Evolutionary conservation across 2,888 invertebrate genomes (phyloP), one percentile per base, ranked within the genome.

Genomic region (Tigriopus californicus): DNA sequence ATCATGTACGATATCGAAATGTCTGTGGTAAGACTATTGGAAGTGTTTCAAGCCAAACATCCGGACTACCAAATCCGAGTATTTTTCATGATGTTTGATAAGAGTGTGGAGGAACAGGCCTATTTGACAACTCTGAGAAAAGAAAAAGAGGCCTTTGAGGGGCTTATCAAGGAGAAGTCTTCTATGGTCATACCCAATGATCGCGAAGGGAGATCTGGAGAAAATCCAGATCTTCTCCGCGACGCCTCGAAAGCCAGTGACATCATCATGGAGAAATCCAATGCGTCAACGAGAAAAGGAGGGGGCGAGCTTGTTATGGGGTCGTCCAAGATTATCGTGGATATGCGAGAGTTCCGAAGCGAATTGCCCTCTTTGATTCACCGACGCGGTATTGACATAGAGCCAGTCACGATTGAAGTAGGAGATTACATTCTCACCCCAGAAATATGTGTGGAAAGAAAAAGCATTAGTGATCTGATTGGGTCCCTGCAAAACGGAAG

Each of bases 371-470:
- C 91, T 1, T 74, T 97, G 53, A 80, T 98, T 61, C 94, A 98
- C 70, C 83, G 85, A 68, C 80, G 89, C 59, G 92, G 92, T 8
- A 84, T 98, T 61, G 86, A 89, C 68, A 84, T 98, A 57, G 82
- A 90, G 65, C 90, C 91, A 0, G 75, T 88, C 1, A 89, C 87
- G n/a, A 77, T 91, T 51, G 78, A 81, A 67, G 83, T 98, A 61
- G 98, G 97, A 0, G 98, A 98, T 73, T 98, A 99, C 70, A 90
- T 98, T 68, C 75, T 99, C 15, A 90, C 95, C 0, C 90, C 94
- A 0, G 90, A 94, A 22, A 86, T 95, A 64, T 95, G 97, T 68
- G 85, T 98, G 18, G 98, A 99, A 73, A 77, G 98, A 56, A 98
- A 98, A 73, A 62, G 62, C 24, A 55, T 65, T 13, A 64, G 63